These are phyloP conservation scores for Scaeva pyrastri DNA, from an alignment of 2,888 invertebrate genomes.

Conservation along the genomic window DNA sequence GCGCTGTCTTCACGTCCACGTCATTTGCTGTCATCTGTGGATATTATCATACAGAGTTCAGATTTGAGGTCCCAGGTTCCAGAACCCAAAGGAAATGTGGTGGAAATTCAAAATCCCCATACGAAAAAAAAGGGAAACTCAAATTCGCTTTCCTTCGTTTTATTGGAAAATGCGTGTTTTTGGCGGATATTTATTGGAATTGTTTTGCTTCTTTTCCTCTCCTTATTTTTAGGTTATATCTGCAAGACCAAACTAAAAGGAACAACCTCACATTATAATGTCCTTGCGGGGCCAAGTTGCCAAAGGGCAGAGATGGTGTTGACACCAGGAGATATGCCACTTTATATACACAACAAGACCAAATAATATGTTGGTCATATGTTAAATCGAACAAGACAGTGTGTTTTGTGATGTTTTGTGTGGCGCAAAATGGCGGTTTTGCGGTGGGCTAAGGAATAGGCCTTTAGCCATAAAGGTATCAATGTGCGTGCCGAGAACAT, in stretches of 20 bases:
- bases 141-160: conserved; percentile 58
- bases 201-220: conserved; percentile 19
- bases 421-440: neutral
- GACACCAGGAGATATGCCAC: conserved; percentile 66
- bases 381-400: conserved; percentile 63
- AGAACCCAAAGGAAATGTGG: conserved; percentile 5
- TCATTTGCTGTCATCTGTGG: conserved; percentile 70
- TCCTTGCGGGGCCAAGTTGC: conserved; percentile 68
- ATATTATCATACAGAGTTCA: conserved; percentile 63
- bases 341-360: neutral
- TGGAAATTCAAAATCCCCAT: conserved; percentile 16
- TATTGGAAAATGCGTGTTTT: conserved; percentile 66
- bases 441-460: neutral
- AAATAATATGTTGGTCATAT: conserved; percentile 58
- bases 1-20: conserved; percentile 61
- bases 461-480: no score
- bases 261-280: conserved; percentile 52
- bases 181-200: conserved; percentile 60
- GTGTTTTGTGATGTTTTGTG: conserved; percentile 10
- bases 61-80: conserved; percentile 38
- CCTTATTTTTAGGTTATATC: conserved; percentile 21
- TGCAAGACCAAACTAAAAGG: conserved; percentile 20
- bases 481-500: conserved; percentile 56
- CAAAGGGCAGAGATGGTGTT: conserved; percentile 72
- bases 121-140: conserved; percentile 33